phyloP scores from a whole-genome alignment of 2,797 vertebrate species.

The Neomorphus geoffroyi region DNA sequence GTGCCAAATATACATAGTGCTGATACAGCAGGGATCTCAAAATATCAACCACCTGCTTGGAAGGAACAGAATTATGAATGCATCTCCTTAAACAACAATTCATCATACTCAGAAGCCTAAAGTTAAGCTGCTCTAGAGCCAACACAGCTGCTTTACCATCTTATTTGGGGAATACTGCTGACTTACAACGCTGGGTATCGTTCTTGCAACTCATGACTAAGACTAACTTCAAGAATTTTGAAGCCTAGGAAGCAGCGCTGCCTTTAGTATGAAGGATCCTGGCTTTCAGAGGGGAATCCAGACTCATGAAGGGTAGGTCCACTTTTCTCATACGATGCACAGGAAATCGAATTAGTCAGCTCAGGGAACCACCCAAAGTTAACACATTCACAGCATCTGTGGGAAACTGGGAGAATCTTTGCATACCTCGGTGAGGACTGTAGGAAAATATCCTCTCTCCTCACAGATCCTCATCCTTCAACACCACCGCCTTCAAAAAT shows the following conservation, averaged over 20 bases:
- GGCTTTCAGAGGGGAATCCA: background rate
- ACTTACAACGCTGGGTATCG: background rate
- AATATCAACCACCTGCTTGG: slow-evolving; percentile 70
- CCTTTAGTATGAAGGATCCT: background rate
- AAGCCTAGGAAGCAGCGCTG: background rate
- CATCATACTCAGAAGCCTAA: slow-evolving; percentile 62
- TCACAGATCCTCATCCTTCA: background rate
- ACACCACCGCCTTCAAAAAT: rapidly evolving
- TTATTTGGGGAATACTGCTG: slow-evolving; percentile 39
- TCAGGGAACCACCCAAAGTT: background rate
- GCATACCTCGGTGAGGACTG: background rate
- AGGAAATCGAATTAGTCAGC: background rate
- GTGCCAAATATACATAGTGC: slow-evolving; percentile 66
- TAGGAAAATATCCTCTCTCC: background rate
- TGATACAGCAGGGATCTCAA: slow-evolving; percentile 68
- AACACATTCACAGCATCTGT: rapidly evolving
- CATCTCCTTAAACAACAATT: slow-evolving; percentile 69
- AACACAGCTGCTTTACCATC: slow-evolving; percentile 63
- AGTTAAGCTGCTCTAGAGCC: slow-evolving; percentile 56
- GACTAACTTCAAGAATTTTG: background rate
- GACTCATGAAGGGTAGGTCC: background rate
- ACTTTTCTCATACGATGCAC: rapidly evolving
- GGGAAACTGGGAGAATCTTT: background rate
- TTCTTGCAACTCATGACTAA: background rate
- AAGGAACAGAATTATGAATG: slow-evolving; percentile 56